These are phyloP conservation scores for Drosophila asahinai DNA, from an alignment of 1,140 invertebrate genomes.

Conservation along the genomic window DNA sequence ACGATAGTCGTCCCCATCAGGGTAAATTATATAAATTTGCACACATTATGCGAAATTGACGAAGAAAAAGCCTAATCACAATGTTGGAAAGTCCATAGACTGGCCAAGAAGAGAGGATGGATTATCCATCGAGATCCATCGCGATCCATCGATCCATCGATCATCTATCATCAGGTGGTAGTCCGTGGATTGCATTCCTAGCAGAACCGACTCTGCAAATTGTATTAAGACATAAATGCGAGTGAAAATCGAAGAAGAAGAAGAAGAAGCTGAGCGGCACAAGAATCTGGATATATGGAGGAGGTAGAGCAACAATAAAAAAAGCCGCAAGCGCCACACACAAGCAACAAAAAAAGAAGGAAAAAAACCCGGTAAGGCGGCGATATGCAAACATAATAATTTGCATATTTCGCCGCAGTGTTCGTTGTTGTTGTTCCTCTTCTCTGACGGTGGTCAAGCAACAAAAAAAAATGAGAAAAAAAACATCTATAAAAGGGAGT, in stretches of 20 bases:
- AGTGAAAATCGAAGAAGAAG: slow-evolving; percentile 8
- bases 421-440: slow-evolving; percentile 18
- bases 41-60: slow-evolving; percentile 51
- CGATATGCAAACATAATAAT: slow-evolving; percentile 67
- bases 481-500: slow-evolving; percentile 54
- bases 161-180: slow-evolving; percentile 21
- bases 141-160: slow-evolving; percentile 5
- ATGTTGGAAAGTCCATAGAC: slow-evolving; percentile 17
- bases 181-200: slow-evolving; percentile 25
- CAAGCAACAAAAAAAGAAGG: slow-evolving; percentile 1
- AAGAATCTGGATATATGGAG: slow-evolving; percentile 24
- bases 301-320: slow-evolving; percentile 45
- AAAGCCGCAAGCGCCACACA: slow-evolving; percentile 50
- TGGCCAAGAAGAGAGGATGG: not conserved
- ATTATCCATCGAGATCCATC: slow-evolving; percentile 12
- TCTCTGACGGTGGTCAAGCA: slow-evolving; percentile 56
- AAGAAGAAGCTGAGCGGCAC: slow-evolving; percentile 6
- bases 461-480: not conserved
- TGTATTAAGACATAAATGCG: slow-evolving; percentile 72
- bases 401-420: slow-evolving; percentile 61
- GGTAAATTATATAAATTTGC: slow-evolving; percentile 64
- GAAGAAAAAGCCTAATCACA: slow-evolving; percentile 44
- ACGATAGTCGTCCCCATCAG: slow-evolving; percentile 37
- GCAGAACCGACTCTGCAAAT: slow-evolving; percentile 22
- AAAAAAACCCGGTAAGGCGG: slow-evolving; percentile 30